Percentiles rank a stretch among this genome's conserved stretches.
phyloP scores from a whole-genome alignment of 2,797 vertebrate species.

The Aplochiton taeniatus region DNA sequence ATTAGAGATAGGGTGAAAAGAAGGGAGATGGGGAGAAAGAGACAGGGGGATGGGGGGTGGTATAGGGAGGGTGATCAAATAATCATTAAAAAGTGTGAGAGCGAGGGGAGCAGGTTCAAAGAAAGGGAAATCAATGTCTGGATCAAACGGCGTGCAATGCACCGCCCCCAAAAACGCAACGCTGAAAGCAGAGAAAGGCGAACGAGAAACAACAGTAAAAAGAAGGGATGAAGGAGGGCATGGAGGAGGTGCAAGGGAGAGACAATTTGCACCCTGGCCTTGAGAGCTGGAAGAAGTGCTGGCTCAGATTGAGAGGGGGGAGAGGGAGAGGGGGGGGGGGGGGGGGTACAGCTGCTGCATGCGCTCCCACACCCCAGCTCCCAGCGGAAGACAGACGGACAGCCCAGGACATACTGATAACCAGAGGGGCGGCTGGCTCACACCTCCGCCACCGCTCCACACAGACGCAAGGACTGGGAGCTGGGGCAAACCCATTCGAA shows the following conservation, averaged over 20 bases:
- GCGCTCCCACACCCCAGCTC: slow-evolving; percentile 20
- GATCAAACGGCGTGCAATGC: background rate
- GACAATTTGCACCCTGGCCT: slow-evolving; percentile 6
- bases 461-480: too few species aligned
- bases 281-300: slow-evolving; percentile 26
- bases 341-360: slow-evolving; percentile 28
- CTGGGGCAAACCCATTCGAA: too few species aligned
- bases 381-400: too few species aligned
- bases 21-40: slow-evolving; percentile 10
- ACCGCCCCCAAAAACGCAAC: background rate
- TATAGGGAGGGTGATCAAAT: background rate
- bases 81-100: background rate
- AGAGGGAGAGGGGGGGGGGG: background rate
- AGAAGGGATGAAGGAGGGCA: background rate
- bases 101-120: slow-evolving; percentile 13
- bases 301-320: slow-evolving; percentile 27
- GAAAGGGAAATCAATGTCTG: background rate
- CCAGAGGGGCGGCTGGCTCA: too few species aligned
- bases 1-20: slow-evolving; percentile 11
- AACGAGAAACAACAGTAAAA: background rate
- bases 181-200: background rate
- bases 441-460: too few species aligned
- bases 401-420: too few species aligned
- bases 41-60: slow-evolving; percentile 21
- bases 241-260: background rate